Percentiles rank a stretch among this genome's conserved stretches.
Conservation (phyloP, 2,113 vertebrate genomes). For the Nesoenas mayeri region DNA sequence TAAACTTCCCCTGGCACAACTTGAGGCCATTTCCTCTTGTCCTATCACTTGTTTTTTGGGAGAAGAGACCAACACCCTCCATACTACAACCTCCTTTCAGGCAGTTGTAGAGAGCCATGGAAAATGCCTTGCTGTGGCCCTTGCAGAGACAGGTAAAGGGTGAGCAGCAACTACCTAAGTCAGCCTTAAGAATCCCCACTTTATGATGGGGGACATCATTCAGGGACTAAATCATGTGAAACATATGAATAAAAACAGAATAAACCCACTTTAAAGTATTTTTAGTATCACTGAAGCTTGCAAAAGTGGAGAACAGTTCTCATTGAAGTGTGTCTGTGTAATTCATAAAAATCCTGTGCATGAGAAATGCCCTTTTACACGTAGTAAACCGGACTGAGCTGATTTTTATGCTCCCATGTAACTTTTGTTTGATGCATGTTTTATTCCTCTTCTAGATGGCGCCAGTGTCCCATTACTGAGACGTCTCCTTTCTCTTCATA, state of each 20-base stretch:
- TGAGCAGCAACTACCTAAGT: neutral
- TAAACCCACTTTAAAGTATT: neutral
- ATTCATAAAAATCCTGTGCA: neutral
- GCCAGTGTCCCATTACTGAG: constrained; percentile 17
- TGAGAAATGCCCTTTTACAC: neutral
- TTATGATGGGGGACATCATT: neutral
- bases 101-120: neutral
- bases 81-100: neutral
- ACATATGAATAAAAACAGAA: neutral
- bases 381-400: neutral
- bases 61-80: too few species aligned
- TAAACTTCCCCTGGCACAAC: too few species aligned
- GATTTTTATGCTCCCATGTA: neutral
- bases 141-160: neutral
- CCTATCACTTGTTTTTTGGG: too few species aligned
- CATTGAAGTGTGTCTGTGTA: neutral
- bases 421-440: neutral
- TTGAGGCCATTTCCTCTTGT: too few species aligned
- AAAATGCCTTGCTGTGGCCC: neutral
- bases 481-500: neutral
- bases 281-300: neutral
- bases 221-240: neutral
- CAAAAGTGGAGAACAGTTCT: neutral
- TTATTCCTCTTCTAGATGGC: constrained; percentile 59
- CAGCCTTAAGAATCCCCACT: neutral